phyloP scores from a whole-genome alignment of 2,888 invertebrate species.

The Tipula helvola region DNA sequence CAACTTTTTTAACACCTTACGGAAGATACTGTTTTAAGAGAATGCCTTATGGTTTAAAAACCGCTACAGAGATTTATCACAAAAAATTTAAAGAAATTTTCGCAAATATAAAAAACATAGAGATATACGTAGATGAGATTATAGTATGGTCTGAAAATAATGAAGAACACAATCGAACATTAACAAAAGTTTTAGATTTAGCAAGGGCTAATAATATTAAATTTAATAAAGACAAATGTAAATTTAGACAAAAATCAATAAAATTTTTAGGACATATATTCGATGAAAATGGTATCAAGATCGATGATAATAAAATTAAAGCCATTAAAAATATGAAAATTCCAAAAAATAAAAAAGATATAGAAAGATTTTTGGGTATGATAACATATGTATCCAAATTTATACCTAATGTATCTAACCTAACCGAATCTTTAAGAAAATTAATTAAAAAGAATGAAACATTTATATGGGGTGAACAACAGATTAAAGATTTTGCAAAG shows the following conservation, averaged over 20 bases:
- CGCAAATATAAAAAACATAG: background rate
- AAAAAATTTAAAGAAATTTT: background rate
- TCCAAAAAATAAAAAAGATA: too few relatives aligned
- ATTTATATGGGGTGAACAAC: conserved; percentile 16
- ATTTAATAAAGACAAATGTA: conserved; percentile 19
- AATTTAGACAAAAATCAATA: conserved; percentile 15
- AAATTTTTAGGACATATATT: conserved; percentile 19
- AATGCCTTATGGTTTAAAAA: too few relatives aligned
- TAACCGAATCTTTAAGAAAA: conserved; percentile 14
- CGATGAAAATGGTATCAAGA: conserved; percentile 12
- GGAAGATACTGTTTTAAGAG: too few relatives aligned
- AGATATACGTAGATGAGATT: conserved; percentile 15
- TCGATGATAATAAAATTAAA: conserved; percentile 18
- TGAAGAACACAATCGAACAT: conserved; percentile 18
- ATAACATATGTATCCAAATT: conserved; percentile 20
- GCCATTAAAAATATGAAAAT: conserved; percentile 18
- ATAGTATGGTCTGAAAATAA: background rate
- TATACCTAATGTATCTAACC: conserved; percentile 20
- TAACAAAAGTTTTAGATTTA: conserved; percentile 15
- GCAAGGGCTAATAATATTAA: conserved; percentile 16
- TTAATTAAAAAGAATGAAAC: too few relatives aligned
- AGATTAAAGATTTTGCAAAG: conserved; percentile 17
- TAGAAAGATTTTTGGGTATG: too few relatives aligned
- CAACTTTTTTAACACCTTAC: conserved; percentile 12
- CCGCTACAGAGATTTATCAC: conserved; percentile 10